A percentile compares a stretch with the other conserved stretches of the same genome.
These are phyloP conservation scores for Pygoscelis antarcticus DNA, from an alignment of 2,113 vertebrate species.

Conservation along the genomic window DNA sequence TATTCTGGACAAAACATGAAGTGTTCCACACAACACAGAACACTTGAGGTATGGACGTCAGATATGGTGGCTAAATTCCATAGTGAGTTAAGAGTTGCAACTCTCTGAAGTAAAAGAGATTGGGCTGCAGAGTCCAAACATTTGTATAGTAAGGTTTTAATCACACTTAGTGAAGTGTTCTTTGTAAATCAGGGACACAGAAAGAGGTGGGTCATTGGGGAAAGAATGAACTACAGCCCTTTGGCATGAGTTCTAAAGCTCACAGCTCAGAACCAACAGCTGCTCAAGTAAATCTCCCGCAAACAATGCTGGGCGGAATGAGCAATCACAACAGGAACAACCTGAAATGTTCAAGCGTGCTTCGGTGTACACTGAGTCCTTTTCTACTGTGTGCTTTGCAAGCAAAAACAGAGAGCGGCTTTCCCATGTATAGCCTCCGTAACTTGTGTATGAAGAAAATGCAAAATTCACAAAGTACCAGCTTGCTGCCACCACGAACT, in stretches of 20 bases:
- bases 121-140: constrained; percentile 64
- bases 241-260: constrained; percentile 74
- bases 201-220: constrained; percentile 34
- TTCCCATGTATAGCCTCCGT: constrained; percentile 56
- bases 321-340: constrained; percentile 69
- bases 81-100: constrained; percentile 56
- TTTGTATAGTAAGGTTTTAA: constrained; percentile 45
- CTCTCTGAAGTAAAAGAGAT: constrained; percentile 62
- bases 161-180: constrained; percentile 61
- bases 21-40: constrained; percentile 71
- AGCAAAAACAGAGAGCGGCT: constrained; percentile 58
- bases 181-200: constrained; percentile 50
- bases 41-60: constrained; percentile 74
- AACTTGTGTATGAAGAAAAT: constrained; percentile 66
- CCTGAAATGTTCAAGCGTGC: constrained; percentile 70
- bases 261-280: constrained; percentile 69
- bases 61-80: constrained; percentile 74
- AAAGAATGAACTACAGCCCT: constrained; percentile 69
- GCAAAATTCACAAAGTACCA: constrained; percentile 63
- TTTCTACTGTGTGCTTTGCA: constrained; percentile 59
- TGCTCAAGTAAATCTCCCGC: constrained; percentile 54
- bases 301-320: constrained; percentile 58
- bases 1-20: constrained; percentile 69
- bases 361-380: constrained; percentile 45
- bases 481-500: constrained; percentile 47